These are phyloP conservation scores for Drosophila virilis DNA, from an alignment of 1,140 invertebrate species.

Conservation along the genomic window DNA sequence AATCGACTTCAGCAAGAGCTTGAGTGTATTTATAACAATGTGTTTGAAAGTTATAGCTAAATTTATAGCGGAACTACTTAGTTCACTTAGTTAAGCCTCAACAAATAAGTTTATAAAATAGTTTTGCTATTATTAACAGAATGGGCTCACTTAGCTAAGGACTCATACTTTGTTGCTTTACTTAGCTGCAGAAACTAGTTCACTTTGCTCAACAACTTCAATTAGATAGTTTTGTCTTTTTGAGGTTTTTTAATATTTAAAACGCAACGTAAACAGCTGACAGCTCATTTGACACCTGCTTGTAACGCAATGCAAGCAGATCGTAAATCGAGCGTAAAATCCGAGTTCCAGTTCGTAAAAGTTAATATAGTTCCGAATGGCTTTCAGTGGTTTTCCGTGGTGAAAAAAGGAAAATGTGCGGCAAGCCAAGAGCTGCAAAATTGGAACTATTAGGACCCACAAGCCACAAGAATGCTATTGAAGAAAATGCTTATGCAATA, in stretches of 20 bases:
- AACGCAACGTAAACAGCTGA: background rate
- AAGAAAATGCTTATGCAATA: too few species aligned
- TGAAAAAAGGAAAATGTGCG: background rate
- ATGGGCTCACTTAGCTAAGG: background rate
- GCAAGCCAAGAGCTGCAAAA: too few species aligned
- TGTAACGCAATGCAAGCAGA: background rate
- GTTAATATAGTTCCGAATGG: background rate
- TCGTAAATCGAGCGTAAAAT: conserved; percentile 1
- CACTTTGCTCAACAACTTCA: background rate
- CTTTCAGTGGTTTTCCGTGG: background rate
- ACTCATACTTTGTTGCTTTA: background rate
- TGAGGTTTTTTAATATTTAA: background rate
- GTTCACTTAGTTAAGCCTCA: background rate
- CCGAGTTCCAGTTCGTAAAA: background rate
- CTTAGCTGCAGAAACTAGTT: background rate
- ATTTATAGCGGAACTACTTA: background rate
- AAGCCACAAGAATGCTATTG: too few species aligned
- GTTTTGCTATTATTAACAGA: background rate
- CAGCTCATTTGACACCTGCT: conserved; percentile 5
- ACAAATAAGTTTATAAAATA: background rate
- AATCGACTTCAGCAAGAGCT: conserved; percentile 8
- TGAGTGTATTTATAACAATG: conserved; percentile 24
- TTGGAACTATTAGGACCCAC: too few species aligned
- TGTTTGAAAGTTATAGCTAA: background rate
- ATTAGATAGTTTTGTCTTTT: background rate